Evolutionary conservation across 1,140 invertebrate genomes (phyloP), one percentile per base, ranked within the genome.

Genomic region (Ceratosolen solmsi): DNA sequence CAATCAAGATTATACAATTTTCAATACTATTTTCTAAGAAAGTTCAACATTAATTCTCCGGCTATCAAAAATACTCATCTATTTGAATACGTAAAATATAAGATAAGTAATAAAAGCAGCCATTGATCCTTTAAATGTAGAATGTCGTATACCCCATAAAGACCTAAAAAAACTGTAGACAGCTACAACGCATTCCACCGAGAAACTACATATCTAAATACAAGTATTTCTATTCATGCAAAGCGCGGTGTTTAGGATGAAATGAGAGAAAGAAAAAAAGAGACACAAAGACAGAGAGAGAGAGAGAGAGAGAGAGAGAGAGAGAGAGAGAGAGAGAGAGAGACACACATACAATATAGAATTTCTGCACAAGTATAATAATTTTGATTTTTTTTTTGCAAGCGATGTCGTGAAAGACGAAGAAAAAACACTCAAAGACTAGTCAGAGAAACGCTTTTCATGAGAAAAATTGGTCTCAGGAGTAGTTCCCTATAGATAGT

Each of bases 231-330:
- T 79, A 83, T 74, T 79, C 76, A 58, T 79, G 76, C 79, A 79
- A 74, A 77, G 83, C 72, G 58, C 73, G 49, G 79, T 80, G 79
- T 73, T 60, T 25, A 60, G 33, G 22, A 83, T 82, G 79, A 82
- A 73, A 54, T 83, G 65, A 82, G 75, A 85, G 73, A 86, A 30
- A 85, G 75, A 82, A 54, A 84, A 65, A 79, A 13, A 33, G 27
- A 17, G 22, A 68, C 3, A 68, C 33, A 68, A 15, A 63, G 60
- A 68, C 17, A 68, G 20, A 68, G 63, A 68, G 60, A 36, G 11
- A 63, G 15, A 63, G 11, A 63, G 27, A 30, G 25, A 63, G 25
- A 15, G 11, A 63, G 58, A 63, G 58, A 4, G 27, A 65, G 33
- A 68, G 36, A 68, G 33, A 68, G 60, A 65, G 60, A 63, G 58